These are phyloP conservation scores for Toxotes chatareus DNA, from an alignment of 2,113 vertebrate genomes.

Conservation along the genomic window DNA sequence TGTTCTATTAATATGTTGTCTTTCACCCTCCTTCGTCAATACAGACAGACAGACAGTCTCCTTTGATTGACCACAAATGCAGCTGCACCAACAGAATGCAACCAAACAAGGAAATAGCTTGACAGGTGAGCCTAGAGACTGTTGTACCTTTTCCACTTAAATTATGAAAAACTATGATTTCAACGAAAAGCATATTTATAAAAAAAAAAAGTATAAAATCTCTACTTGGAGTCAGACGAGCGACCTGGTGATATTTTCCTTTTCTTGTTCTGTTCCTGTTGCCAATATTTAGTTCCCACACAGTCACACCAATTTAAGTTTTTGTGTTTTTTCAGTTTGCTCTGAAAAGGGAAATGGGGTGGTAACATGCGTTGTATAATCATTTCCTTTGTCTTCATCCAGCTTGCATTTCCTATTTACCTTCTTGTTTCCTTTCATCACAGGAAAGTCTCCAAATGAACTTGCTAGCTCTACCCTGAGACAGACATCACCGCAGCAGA, in stretches of 20 bases:
- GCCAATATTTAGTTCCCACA: constrained; percentile 22
- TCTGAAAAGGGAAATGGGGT: constrained; percentile 21
- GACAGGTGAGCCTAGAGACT: constrained; percentile 21
- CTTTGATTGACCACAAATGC: constrained; percentile 57
- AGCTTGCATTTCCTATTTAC: constrained; percentile 68
- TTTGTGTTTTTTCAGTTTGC: constrained; percentile 10
- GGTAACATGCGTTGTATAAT: constrained; percentile 62
- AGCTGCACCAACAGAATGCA: constrained; percentile 47
- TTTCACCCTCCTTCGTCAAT: constrained; percentile 34
- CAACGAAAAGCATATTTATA: not conserved
- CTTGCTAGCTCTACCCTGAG: not conserved
- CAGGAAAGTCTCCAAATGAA: constrained; percentile 51
- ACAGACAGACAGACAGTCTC: constrained; percentile 22
- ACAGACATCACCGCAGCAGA: not conserved
- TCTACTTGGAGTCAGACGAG: not conserved
- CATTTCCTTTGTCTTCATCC: constrained; percentile 64
- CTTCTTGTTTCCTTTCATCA: constrained; percentile 53
- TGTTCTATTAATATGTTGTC: constrained; percentile 74
- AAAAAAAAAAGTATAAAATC: not conserved
- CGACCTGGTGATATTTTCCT: not conserved
- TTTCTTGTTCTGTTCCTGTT: not conserved
- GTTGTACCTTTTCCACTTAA: not conserved
- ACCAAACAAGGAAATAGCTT: constrained; percentile 33
- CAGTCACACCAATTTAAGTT: constrained; percentile 6
- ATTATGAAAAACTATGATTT: not conserved